Percentiles rank a stretch among this genome's conserved stretches.
phyloP scores from a whole-genome alignment of 2,888 invertebrate species.

The Flexamia atlantica region DNA sequence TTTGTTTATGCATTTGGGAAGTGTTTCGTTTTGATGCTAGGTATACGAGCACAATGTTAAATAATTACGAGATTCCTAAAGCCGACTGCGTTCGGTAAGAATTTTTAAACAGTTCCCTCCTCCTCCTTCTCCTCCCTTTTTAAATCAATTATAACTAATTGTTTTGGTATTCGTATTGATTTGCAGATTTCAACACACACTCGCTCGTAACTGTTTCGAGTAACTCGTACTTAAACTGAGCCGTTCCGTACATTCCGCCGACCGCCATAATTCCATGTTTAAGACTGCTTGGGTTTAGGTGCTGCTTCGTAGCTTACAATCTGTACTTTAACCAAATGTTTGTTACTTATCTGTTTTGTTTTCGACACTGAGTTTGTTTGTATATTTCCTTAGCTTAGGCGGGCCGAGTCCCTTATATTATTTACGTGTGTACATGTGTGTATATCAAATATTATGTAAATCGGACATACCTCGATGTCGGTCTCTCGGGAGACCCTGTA shows the following conservation, averaged over 20 bases:
- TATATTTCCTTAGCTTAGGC: constrained; percentile 56
- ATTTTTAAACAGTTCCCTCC: not conserved
- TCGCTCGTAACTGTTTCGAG: not conserved
- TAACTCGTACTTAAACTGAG: constrained; percentile 46
- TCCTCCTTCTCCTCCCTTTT: not conserved
- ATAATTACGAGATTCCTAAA: constrained; percentile 8
- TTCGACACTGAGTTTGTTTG: constrained; percentile 60
- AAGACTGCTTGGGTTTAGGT: constrained; percentile 63
- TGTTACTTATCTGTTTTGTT: constrained; percentile 61
- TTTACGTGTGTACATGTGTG: constrained; percentile 63
- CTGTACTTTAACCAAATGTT: constrained; percentile 29
- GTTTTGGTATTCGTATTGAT: not conserved
- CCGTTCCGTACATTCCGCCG: constrained; percentile 61
- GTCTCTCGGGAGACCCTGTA: constrained; percentile 3
- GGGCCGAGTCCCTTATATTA: constrained; percentile 53
- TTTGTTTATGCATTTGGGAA: constrained; percentile 56
- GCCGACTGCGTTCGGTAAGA: not conserved
- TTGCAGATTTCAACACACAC: not conserved
- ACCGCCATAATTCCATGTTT: constrained; percentile 57
- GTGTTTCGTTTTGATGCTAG: constrained; percentile 44
- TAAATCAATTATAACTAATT: constrained; percentile 9
- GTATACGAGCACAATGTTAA: constrained; percentile 39
- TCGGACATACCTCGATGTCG: constrained; percentile 26
- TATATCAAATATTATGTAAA: constrained; percentile 59
- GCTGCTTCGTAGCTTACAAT: constrained; percentile 33